Base-by-base conservation (phyloP, 1,140 invertebrate genomes). In the Goniozus legneri region DNA sequence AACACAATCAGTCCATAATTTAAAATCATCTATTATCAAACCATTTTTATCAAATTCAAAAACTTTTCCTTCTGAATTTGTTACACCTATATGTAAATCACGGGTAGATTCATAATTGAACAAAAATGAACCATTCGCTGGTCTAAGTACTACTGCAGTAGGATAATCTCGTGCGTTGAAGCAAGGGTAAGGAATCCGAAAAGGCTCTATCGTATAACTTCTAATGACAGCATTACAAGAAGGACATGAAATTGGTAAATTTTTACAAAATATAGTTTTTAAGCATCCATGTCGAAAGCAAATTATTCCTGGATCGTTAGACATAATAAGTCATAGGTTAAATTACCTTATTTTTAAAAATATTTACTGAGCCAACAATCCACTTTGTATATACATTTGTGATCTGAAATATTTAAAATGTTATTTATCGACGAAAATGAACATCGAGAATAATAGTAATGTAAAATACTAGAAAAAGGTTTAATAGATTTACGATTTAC, bases 221-320 rank as follows among this genome's bases (percentile, higher is more conserved):
- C 21, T 10, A 10, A 13, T 38, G 67, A 47, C 4, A 36, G 30
- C 14, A 2, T 58, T 22, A 44, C 74, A 76, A 40, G 62, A 20
- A 2, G 74, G 74, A 51, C 74, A 76, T 14, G 21, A 35, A 32
- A 43, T 24, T n/a, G 68, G 71, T 18, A 76, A 44, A 7, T 38
- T 47, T 57, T 56, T 65, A 35, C 73, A 75, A 52, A 73, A 73
- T 35, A 75, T 56, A 12, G 56, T 62, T 38, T 56, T 54, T 0
- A 59, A 13, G 10, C 22, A 47, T 19, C 71, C 72, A 38, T 76
- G 74, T 46, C 67, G 67, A 24, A 75, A 75, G 42, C 72, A 75
- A 27, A 71, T 53, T 35, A 76, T 62, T 37, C 53, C 39, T 6
- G 54, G 38, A 13, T 58, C 40, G 14, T 27, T 21, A 35, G 43